Evolutionary conservation across 1,140 invertebrate genomes (phyloP).

Genomic region (Procambarus clarkii): DNA sequence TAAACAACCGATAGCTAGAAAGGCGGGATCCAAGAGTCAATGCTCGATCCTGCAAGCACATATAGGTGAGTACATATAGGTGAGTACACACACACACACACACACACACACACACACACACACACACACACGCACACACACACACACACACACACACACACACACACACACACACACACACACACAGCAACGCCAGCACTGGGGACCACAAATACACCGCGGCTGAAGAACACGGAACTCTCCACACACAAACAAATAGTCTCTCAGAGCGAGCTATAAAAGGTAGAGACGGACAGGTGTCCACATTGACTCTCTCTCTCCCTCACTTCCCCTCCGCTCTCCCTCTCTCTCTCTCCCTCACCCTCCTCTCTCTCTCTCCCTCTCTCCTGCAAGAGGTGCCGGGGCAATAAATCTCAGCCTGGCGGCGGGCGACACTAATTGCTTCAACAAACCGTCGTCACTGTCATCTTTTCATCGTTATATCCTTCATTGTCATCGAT

Average conservation of each 20-base stretch:
- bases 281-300: neutral
- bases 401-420: neutral
- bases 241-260: neutral
- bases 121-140: neutral
- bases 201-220: neutral
- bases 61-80: neutral
- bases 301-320: conserved; percentile 3
- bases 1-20: too few relatives aligned
- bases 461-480: too few relatives aligned
- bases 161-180: neutral
- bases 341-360: neutral
- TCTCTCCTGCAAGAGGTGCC: neutral
- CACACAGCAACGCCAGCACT: neutral
- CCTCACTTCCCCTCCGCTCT: neutral
- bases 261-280: neutral
- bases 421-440: too few relatives aligned
- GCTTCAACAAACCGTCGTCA: too few relatives aligned
- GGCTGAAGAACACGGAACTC: neutral
- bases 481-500: too few relatives aligned
- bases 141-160: neutral
- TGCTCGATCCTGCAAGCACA: too few relatives aligned
- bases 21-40: too few relatives aligned
- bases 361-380: neutral
- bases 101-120: neutral
- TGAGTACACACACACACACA: neutral